Percentiles rank a stretch among this genome's conserved stretches.
Conservation (phyloP, 2,888 invertebrate species). For the Prostheceraeus crozeri region DNA sequence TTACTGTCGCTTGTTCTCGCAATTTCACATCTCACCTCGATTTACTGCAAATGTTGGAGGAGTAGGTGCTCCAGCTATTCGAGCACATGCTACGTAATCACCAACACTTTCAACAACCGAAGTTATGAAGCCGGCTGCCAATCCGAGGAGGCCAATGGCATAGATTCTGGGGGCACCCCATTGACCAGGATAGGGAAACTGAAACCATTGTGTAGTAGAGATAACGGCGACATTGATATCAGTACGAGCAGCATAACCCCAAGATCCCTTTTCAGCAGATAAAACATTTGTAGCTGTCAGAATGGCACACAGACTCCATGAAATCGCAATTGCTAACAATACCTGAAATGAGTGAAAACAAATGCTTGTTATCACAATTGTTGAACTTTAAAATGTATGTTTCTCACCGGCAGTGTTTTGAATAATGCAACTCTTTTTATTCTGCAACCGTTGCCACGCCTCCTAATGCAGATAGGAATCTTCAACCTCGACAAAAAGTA, state of each 20-base stretch:
- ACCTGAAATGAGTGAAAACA: conserved; percentile 43
- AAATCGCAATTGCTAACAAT: conserved; percentile 46
- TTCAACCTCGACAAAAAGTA: conserved; percentile 6
- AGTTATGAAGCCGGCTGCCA: conserved; percentile 49
- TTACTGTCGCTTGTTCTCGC: too few relatives aligned
- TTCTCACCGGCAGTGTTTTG: conserved; percentile 8
- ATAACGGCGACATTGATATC: conserved; percentile 47
- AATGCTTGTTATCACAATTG: too few relatives aligned
- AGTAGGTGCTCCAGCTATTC: conserved; percentile 65
- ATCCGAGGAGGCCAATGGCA: conserved; percentile 47
- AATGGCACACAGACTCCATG: conserved; percentile 52
- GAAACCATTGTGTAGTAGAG: conserved; percentile 50
- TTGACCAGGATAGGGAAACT: conserved; percentile 62
- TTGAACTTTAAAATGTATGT: too few relatives aligned
- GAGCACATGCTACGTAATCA: conserved; percentile 80
- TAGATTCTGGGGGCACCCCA: conserved; percentile 52
- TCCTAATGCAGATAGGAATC: conserved; percentile 4
- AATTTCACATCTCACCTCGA: conserved; percentile 68
- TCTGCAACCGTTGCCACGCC: not conserved
- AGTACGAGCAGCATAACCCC: conserved; percentile 53
- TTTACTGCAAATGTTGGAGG: conserved; percentile 80
- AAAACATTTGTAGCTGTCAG: conserved; percentile 53
- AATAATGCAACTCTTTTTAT: not conserved
- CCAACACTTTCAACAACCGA: conserved; percentile 62
- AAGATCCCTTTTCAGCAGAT: conserved; percentile 52